Conservation (phyloP, 2,113 vertebrate genomes). For the Epinephelus cyanopodus region DNA sequence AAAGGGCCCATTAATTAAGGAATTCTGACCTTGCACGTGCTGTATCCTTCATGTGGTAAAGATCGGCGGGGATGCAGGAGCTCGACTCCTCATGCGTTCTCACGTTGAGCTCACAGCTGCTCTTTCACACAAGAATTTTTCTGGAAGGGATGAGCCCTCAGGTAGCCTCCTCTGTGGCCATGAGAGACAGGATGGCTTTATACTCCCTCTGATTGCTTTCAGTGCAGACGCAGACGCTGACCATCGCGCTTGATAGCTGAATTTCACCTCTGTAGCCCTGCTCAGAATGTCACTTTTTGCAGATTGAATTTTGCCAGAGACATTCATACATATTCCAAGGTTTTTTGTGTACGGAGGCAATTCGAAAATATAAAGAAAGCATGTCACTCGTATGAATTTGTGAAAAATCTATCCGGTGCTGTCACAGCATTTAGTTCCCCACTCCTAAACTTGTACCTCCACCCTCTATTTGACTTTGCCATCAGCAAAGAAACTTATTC, state of each 20-base stretch:
- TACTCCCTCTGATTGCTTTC: conserved; percentile 61
- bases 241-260: conserved; percentile 41
- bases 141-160: conserved; percentile 27
- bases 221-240: conserved; percentile 31
- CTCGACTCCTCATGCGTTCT: conserved; percentile 1
- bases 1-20: background rate
- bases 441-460: conserved; percentile 27
- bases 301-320: conserved; percentile 46
- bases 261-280: conserved; percentile 45
- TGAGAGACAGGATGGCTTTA: conserved; percentile 51
- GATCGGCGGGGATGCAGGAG: background rate
- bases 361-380: conserved; percentile 17
- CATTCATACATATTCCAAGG: conserved; percentile 37
- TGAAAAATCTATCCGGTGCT: background rate
- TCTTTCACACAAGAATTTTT: conserved; percentile 35
- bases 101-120: conserved; percentile 19
- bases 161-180: conserved; percentile 55
- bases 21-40: conserved; percentile 8
- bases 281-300: conserved; percentile 26
- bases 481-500: conserved; percentile 44
- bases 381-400: background rate
- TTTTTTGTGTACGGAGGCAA: background rate
- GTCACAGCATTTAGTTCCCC: background rate
- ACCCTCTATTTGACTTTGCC: conserved; percentile 59
- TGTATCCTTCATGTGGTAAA: conserved; percentile 27